Evolutionary conservation across 2,888 invertebrate genomes (phyloP), one percentile per base, ranked within the genome.

Genomic region (Tipula confusa): DNA sequence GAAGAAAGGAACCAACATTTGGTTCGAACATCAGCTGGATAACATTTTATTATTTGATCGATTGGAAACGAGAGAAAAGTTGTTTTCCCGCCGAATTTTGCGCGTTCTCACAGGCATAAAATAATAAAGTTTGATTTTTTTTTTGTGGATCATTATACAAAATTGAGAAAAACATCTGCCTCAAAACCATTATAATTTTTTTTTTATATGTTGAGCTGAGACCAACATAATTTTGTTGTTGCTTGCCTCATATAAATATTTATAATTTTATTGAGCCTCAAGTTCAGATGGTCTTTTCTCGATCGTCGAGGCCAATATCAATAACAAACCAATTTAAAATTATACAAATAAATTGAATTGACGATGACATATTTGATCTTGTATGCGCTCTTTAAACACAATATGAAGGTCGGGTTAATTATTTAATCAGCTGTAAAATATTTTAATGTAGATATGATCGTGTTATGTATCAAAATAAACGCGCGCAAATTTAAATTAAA

Each of bases 11-110:
- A 18, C 48, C 48, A 48, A 64, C 18, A 5, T 43, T 64, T 64
- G 64, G 64, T 64, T 64, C 64, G 64, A 64, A 64, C 64, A 24
- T 64, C 64, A 64, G 64, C 64, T 64, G 64, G 64, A 64, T 64
- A 64, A 64, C 2, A 43, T 15, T 33, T 33, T 43, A 43, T 24
- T 11, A 64, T 24, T 64, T 64, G 64, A 64, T 64, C 64, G 64
- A 64, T 64, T 24, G 24, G 64, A 24, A 64, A 64, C 64, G 24
- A 24, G 11, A 18, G 64, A 24, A 64, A 64, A 64, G 64, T 64
- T 9, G 43, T 6, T 64, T 64, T 64, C 64, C 64, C 64, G 64
- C 64, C 64, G 64, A 64, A 64, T 64, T 64, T 64, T 64, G 64
- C 64, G 64, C 64, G 64, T 64, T 64, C 64, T 11, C 64, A 64